Percentiles rank a stretch among this genome's conserved stretches.
phyloP scores from a whole-genome alignment of 2,888 invertebrate species.

The Geotrupes spiniger region DNA sequence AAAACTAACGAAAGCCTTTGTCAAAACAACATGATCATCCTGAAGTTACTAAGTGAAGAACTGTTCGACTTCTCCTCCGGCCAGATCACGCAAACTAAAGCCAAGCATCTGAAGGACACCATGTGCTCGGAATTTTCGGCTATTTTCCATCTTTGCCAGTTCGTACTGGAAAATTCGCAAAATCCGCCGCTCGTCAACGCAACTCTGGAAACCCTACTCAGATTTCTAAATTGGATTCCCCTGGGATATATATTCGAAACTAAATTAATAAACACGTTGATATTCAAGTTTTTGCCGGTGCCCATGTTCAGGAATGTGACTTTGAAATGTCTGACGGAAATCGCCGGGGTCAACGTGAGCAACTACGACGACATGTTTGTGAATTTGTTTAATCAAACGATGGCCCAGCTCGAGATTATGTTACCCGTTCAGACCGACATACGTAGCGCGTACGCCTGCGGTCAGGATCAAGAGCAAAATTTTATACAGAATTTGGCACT shows the following conservation, averaged over 20 bases:
- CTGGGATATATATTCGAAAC: constrained; percentile 99
- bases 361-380: constrained; percentile 94
- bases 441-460: constrained; percentile 88
- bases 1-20: constrained; percentile 98
- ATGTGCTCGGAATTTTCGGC: constrained; percentile 99
- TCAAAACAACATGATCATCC: constrained; percentile 99
- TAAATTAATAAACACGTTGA: constrained; percentile 88
- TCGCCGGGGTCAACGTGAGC: constrained; percentile 85
- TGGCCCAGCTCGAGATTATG: constrained; percentile 90
- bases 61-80: constrained; percentile 98
- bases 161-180: constrained; percentile 96
- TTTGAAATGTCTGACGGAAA: constrained; percentile 96
- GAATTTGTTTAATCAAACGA: constrained; percentile 85
- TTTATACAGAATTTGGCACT: constrained; percentile 98
- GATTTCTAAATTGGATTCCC: constrained; percentile 99
- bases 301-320: constrained; percentile 98
- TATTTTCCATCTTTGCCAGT: constrained; percentile 96
- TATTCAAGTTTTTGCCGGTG: constrained; percentile 95
- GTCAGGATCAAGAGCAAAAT: constrained; percentile 95
- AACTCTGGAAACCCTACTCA: constrained; percentile 91
- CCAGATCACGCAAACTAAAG: constrained; percentile 98
- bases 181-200: constrained; percentile 95
- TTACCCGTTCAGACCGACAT: constrained; percentile 89
- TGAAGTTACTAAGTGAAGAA: constrained; percentile 97
- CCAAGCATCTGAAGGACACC: constrained; percentile 97